Base-by-base conservation (phyloP, 2,113 vertebrate species). In the Caranx ignobilis region DNA sequence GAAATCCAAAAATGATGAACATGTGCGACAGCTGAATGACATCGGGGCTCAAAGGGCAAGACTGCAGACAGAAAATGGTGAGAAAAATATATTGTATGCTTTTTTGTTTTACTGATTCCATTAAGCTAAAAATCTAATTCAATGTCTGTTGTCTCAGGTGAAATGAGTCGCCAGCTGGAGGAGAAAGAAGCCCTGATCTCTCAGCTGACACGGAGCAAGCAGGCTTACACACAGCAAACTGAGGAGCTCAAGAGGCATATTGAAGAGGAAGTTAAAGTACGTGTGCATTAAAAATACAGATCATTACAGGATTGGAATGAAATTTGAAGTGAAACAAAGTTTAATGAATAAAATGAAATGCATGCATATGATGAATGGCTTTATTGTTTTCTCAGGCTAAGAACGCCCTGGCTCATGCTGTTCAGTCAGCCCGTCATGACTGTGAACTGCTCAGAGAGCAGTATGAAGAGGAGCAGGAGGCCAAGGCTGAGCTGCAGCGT, bases 181-280 rank as follows among this genome's bases (percentile, higher is more conserved):
- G 96, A 97, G 81, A 96, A 95, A 83, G 95, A 96, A 79, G 68
- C 95, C 21, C 86, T 96, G 55, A 81, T 97, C 68, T 96, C 95
- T 73, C 96, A 97, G 83, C 81, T 97, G 41, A 94, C 95, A 55
- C 94, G 95, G 79, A 79, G 93, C 78, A 97, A 96, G 85, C 96
- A 95, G 76, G 95, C 94, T 71, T 95, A 89, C 39, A 96, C 93
- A 2, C 95, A 96, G 89, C 96, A 97, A 81, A 85, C 94, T 73
- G 96, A 97, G n/a, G 96, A 97, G 84, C 75, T 96, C 0, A 97
- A 96, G 90, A 95, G 96, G 64, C 96, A 96, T 21, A 73, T 95
- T 73, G 96, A 96, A 15, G 96, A 97, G 85, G 96, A 96, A 90
- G 90, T 92, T 26, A 94, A 94, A 71, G 93, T 94, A 86, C 5